Evolutionary conservation across 1,140 invertebrate species (phyloP), one percentile per base, ranked within the genome.

Genomic region (Trigoniulus corallinus): DNA sequence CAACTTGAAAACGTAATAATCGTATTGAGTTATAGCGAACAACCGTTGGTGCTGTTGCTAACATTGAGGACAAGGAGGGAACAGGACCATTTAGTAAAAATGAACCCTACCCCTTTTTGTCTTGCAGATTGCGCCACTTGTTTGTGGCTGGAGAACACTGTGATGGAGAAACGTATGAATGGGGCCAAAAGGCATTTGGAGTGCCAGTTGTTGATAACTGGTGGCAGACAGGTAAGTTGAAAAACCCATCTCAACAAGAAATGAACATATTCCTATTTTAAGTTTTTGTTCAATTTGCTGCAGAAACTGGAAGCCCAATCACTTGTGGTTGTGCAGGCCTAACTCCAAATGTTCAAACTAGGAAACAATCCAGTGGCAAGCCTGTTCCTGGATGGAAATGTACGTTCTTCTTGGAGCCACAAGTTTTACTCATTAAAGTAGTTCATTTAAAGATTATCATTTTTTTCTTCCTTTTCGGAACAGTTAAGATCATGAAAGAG

Each of bases 91-190:
- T n/a, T n/a, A n/a, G n/a, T n/a, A n/a, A n/a, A n/a, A n/a, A n/a
- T n/a, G n/a, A n/a, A n/a, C n/a, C n/a, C n/a, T n/a, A n/a, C n/a
- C n/a, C n/a, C n/a, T n/a, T n/a, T n/a, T n/a, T n/a, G n/a, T n/a
- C n/a, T n/a, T n/a, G n/a, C n/a, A n/a, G n/a, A n/a, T n/a, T n/a
- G n/a, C n/a, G n/a, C n/a, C n/a, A 76, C 7, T 73, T 94, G 48
- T 93, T 88, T 64, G 80, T 93, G 3, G 89, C 88, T 52, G 91
- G 91, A 0, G 91, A 96, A 65, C 87, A 92, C 60, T 91, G 88
- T 63, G 91, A 96, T 62, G 79, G 82, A 51, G 87, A 91, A 61
- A 89, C 89, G 0, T 82, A 89, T 72, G 57, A 68, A 3, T 96
- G 89, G 89, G 80, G 84, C 1, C 78, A 84, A 63, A 76, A 76